Base-by-base conservation (phyloP, 2,797 vertebrate species). In the Gymnothorax javanicus region DNA sequence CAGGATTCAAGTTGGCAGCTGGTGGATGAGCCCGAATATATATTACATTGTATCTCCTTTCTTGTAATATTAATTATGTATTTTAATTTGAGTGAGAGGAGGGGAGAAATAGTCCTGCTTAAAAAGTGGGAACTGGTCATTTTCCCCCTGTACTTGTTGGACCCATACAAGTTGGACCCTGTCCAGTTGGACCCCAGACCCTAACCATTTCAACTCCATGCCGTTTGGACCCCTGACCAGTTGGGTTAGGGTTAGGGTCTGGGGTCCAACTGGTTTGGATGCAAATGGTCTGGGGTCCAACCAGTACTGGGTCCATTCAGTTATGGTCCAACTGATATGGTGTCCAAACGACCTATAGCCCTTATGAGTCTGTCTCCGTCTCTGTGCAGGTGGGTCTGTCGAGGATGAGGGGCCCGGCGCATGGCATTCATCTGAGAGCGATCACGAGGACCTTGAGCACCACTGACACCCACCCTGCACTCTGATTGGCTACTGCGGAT, bases 391-490 rank as follows among this genome's bases (percentile, higher is more conserved):
- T 83, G 88, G 89, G 27, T 86, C 87, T 20, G 58, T 87, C 84
- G 87, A 84, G 50, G 81, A 90, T 59, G 88, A 84, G 83, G 86
- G 82, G 54, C 71, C 52, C 58, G 60, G 85, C 9, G 5, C 83
- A 84, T 85, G 85, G 50, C 64, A 83, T 52, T 77, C 86, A 60
- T 23, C 82, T 88, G 73, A 89, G 81, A 85, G 89, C 60, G 84
- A 67, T 86, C 82, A 86, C 67, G 84, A 90, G 86, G 84, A 89
- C 83, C 27, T 60, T 33, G 50, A 83, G 62, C 84, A 77, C 3
- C 71, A 84, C 27, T 87, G 83, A 87, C 25, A 23, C 56, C 75
- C 67, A 52, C 20, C 3, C 33, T 33, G 33, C 4, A 11, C 73
- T 50, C 43, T 50, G 73, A 17, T 77, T 33, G 73, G 73, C 73